phyloP scores from a whole-genome alignment of 2,797 vertebrate genomes.

The Arctocebus calabarensis region DNA sequence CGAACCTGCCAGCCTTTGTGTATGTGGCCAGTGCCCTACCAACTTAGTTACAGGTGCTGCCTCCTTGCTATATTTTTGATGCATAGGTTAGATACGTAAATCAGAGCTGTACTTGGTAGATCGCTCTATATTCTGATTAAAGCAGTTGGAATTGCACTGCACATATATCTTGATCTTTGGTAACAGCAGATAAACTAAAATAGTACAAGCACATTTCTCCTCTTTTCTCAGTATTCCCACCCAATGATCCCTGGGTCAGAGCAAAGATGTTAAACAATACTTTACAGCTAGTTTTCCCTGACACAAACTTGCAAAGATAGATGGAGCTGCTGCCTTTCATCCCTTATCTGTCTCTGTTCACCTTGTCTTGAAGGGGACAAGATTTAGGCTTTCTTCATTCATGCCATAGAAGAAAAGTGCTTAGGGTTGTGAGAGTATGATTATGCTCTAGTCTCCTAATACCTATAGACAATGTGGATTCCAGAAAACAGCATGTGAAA shows the following conservation, averaged over 20 bases:
- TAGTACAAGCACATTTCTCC: not conserved
- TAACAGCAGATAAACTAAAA: not conserved
- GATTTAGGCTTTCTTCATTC: too few relatives aligned
- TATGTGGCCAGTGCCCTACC: too few relatives aligned
- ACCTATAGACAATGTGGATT: not conserved
- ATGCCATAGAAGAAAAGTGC: not conserved
- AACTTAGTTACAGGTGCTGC: too few relatives aligned
- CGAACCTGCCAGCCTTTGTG: too few relatives aligned
- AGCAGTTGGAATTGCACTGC: not conserved
- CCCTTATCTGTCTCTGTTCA: not conserved
- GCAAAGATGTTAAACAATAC: not conserved
- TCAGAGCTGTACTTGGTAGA: not conserved
- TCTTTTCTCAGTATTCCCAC: not conserved
- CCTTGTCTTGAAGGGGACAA: too few relatives aligned
- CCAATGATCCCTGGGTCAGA: not conserved
- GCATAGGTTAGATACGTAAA: not conserved
- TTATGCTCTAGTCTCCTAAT: not conserved
- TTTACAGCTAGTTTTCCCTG: not conserved
- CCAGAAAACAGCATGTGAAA: not conserved
- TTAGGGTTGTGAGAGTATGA: not conserved
- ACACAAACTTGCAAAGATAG: not conserved
- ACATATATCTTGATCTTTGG: not conserved
- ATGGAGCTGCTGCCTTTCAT: not conserved
- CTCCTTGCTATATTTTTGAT: not conserved
- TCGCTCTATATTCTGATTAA: conserved; percentile 15